Evolutionary conservation across 92 coral and sea anemone species (phyloP), one percentile per base, ranked within the genome.

Genomic region (Porites divaricata): DNA sequence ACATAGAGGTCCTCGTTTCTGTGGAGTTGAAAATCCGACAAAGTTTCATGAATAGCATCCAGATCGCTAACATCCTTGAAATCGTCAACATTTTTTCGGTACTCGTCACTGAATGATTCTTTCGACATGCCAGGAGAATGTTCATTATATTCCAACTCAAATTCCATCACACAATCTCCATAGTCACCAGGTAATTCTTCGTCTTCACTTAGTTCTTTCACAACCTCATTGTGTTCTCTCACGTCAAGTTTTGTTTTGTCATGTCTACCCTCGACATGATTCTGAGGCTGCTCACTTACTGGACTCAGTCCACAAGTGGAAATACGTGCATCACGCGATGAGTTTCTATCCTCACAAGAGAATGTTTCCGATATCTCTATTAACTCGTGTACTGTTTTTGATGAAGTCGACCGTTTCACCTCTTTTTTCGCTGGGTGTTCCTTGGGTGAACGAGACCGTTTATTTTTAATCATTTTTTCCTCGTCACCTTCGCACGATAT

Each of bases 21-120:
- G 28, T 17, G 70, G 12, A 70, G 22, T 14, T 68, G 21, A 15
- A 22, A 51, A 23, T 51, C 74, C 28, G 57, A n/a, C 23, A 14
- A n/a, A 56, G 17, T 52, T n/a, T 56, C 67, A 5, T 35, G 85
- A 12, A 56, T 68, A 28, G 56, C 69, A 13, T n/a, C 76, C 13
- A 57, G 49, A 1, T 9, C 75, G 21, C 19, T n/a, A 8, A 26
- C 16, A 67, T 24, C 17, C 59, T 23, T 23, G 1, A 28, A 25
- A 11, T 56, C 56, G 11, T 35, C 84, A 53, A 53, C 52, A 12
- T 12, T 35, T n/a, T 6, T 68, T 56, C 70, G 45, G 4, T 35
- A 23, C 26, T 69, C 25, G 22, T 49, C 79, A 82, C 23, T 72
- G 50, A 58, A 63, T 13, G 73, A 61, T 62, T 23, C 52, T 15